Evolutionary conservation across 1,140 invertebrate genomes (phyloP).

Genomic region (Paracyclopina nana): DNA sequence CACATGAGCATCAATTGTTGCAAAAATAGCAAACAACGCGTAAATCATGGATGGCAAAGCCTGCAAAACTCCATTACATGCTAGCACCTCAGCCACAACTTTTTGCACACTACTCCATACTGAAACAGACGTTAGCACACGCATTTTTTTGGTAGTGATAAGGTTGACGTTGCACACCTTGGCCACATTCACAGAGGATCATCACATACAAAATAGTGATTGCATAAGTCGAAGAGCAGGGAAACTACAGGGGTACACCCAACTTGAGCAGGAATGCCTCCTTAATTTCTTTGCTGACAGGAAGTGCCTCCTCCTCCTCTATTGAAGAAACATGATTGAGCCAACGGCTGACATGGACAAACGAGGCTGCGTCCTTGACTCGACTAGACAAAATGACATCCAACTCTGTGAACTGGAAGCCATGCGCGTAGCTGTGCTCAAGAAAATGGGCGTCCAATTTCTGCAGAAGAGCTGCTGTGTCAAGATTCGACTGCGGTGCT

Average conservation of each 20-base stretch:
- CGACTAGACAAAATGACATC: no score
- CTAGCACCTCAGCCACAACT: conserved; percentile 12
- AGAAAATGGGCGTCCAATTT: neutral
- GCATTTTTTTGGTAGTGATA: conserved; percentile 7
- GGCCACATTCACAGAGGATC: neutral
- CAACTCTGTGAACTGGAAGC: no score
- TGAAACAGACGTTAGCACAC: conserved; percentile 3
- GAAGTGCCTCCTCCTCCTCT: no score
- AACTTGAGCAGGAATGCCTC: no score
- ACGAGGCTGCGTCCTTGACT: no score
- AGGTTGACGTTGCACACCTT: conserved; percentile 16
- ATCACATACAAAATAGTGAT: neutral
- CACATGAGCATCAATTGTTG: conserved; percentile 11
- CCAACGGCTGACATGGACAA: no score
- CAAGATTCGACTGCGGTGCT: neutral
- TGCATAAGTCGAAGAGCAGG: neutral
- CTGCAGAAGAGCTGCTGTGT: neutral
- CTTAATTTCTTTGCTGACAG: no score
- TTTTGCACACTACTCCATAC: conserved; percentile 10
- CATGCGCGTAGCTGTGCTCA: neutral
- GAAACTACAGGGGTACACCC: no score
- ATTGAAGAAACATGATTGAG: no score
- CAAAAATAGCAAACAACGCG: conserved; percentile 1
- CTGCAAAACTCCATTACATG: neutral
- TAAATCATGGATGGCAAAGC: neutral